These are phyloP conservation scores for Neuroterus valhalla DNA, from an alignment of 1,140 invertebrate species.

Conservation along the genomic window DNA sequence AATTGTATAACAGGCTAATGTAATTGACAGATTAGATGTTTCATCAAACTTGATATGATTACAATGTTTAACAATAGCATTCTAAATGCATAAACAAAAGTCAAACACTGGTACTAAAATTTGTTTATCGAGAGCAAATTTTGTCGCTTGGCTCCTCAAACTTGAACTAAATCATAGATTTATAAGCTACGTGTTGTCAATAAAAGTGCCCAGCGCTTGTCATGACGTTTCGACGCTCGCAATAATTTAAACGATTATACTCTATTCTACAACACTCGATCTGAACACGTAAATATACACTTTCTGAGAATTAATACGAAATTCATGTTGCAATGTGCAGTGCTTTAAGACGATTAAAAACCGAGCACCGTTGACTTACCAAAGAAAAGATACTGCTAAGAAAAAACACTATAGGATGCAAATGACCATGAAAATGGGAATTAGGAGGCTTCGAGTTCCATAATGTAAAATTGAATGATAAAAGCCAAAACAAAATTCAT, in stretches of 20 bases:
- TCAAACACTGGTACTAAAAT: background rate
- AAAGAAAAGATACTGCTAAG: background rate
- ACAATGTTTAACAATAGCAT: constrained; percentile 1
- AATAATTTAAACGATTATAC: constrained; percentile 11
- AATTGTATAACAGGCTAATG: background rate
- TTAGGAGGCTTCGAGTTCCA: too few relatives aligned
- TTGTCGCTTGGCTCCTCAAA: background rate
- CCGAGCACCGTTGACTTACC: constrained; percentile 2
- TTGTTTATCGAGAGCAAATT: constrained; percentile 1
- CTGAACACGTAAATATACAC: constrained; percentile 26
- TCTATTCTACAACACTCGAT: constrained; percentile 25
- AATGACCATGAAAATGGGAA: too few relatives aligned
- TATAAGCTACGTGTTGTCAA: constrained; percentile 12
- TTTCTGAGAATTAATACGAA: constrained; percentile 20
- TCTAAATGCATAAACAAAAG: background rate
- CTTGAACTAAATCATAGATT: constrained; percentile 3
- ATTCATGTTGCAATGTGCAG: constrained; percentile 16
- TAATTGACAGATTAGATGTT: background rate
- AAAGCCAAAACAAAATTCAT: background rate
- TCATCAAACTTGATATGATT: background rate
- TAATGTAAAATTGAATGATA: background rate
- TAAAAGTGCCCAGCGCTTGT: constrained; percentile 23
- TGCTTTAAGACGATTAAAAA: constrained; percentile 9
- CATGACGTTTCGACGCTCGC: constrained; percentile 6
- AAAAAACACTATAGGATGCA: too few relatives aligned